Percentiles rank a stretch among this genome's conserved stretches.
Conservation (phyloP, 2,797 vertebrate genomes). For the Prunella strophiata region DNA sequence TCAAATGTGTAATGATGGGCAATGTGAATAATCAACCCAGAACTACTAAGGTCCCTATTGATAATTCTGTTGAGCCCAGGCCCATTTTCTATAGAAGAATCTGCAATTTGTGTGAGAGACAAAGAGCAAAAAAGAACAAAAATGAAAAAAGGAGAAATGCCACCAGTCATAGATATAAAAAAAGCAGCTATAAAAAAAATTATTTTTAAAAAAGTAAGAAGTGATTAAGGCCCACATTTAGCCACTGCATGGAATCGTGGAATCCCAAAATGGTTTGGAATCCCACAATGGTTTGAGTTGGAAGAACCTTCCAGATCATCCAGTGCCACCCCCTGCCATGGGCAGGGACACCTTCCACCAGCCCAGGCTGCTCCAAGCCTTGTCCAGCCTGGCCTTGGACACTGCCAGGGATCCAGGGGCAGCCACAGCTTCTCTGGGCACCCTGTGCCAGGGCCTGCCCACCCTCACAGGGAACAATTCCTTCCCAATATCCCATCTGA, state of each 20-base stretch:
- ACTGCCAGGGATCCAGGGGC: neutral
- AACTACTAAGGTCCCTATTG: neutral
- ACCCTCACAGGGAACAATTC: neutral
- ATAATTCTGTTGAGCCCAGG: neutral
- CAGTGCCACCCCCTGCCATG: accelerated
- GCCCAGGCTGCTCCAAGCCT: accelerated
- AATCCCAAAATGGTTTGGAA: neutral
- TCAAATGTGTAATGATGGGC: no score
- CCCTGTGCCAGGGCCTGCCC: neutral
- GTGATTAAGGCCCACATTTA: neutral
- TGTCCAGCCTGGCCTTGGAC: accelerated
- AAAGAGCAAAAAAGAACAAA: neutral
- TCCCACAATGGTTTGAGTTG: neutral
- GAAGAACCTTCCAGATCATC: accelerated
- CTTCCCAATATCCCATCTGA: accelerated
- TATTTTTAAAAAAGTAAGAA: no score
- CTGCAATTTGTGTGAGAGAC: neutral
- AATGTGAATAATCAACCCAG: neutral
- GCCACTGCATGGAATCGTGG: neutral
- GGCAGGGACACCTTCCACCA: accelerated
- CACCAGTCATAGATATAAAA: neutral
- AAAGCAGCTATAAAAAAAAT: neutral
- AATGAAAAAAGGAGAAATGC: neutral
- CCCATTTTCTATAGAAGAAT: neutral
- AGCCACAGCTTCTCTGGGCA: neutral